Evolutionary conservation across 2,888 invertebrate genomes (phyloP).

Genomic region (Tetragonisca angustula): DNA sequence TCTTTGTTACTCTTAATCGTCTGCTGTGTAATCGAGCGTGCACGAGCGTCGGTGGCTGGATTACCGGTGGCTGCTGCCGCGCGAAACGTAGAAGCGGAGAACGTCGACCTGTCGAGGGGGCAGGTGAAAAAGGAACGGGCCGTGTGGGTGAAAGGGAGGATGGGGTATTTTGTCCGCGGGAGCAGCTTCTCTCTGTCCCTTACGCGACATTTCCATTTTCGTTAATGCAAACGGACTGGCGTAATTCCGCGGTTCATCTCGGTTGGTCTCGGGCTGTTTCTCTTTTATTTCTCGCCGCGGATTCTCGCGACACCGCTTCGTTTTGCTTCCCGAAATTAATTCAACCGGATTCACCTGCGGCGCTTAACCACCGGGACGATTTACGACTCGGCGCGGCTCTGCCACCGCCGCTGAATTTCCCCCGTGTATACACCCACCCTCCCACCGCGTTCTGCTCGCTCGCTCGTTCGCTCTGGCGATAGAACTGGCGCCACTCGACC

Average conservation of each 20-base stretch:
- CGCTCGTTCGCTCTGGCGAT: background rate
- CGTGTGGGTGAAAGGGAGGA: too few species aligned
- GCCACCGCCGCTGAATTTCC: conserved; percentile 10
- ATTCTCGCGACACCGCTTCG: conserved; percentile 15
- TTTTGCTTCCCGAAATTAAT: conserved; percentile 44
- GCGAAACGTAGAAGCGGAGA: conserved; percentile 18
- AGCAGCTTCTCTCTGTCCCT: background rate
- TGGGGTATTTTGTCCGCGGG: conserved; percentile 30
- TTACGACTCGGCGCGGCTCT: conserved; percentile 32
- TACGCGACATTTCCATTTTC: conserved; percentile 55
- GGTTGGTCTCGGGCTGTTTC: background rate
- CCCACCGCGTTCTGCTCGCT: background rate
- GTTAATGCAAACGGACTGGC: conserved; percentile 47
- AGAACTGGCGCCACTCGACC: background rate
- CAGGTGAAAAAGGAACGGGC: conserved; percentile 23
- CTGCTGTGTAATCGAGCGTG: conserved; percentile 49
- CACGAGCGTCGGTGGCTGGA: conserved; percentile 17
- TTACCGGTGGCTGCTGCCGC: conserved; percentile 8
- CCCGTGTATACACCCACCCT: background rate
- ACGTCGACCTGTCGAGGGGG: background rate
- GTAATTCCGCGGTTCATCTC: conserved; percentile 43
- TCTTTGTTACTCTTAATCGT: conserved; percentile 56
- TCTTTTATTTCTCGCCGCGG: background rate
- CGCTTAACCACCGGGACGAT: conserved; percentile 48
- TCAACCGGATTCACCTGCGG: conserved; percentile 52